Percentiles rank a stretch among this genome's conserved stretches.
Evolutionary conservation across 2,888 invertebrate species (phyloP).

Genomic region (Agrochola lota): DNA sequence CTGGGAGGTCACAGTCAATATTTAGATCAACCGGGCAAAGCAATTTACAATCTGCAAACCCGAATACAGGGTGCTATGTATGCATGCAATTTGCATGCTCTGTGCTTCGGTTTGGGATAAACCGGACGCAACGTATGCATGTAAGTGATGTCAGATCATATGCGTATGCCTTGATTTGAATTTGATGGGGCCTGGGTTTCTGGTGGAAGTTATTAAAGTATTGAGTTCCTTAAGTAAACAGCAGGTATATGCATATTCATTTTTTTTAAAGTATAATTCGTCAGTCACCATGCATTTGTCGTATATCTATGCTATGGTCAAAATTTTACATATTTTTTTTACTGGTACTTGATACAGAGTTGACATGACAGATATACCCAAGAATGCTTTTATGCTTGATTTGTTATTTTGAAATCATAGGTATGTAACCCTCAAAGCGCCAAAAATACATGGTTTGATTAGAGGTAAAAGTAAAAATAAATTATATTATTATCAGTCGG

Average conservation of each 20-base stretch:
- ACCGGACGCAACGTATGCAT: constrained; percentile 64
- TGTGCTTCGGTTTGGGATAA: constrained; percentile 68
- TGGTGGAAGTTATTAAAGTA: constrained; percentile 3
- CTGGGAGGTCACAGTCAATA: constrained; percentile 68
- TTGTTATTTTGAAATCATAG: no score
- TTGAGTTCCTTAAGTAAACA: neutral
- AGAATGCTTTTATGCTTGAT: no score
- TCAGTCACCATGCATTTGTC: neutral
- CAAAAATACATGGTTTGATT: no score
- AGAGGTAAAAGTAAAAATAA: no score
- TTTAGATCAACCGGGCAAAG: constrained; percentile 74
- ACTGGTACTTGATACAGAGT: neutral
- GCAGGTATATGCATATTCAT: neutral
- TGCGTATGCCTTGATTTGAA: constrained; percentile 63
- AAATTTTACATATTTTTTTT: neutral
- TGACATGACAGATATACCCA: neutral
- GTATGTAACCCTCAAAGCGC: no score
- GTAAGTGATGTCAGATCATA: constrained; percentile 68
- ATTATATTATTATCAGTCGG: no score
- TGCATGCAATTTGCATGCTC: constrained; percentile 77
- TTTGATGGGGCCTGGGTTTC: constrained; percentile 52
- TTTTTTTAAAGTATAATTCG: neutral
- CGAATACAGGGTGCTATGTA: constrained; percentile 71
- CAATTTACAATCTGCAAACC: constrained; percentile 79
- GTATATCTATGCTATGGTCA: neutral